Evolutionary conservation across 2,888 invertebrate species (phyloP).

Genomic region (Chrysolina americana): DNA sequence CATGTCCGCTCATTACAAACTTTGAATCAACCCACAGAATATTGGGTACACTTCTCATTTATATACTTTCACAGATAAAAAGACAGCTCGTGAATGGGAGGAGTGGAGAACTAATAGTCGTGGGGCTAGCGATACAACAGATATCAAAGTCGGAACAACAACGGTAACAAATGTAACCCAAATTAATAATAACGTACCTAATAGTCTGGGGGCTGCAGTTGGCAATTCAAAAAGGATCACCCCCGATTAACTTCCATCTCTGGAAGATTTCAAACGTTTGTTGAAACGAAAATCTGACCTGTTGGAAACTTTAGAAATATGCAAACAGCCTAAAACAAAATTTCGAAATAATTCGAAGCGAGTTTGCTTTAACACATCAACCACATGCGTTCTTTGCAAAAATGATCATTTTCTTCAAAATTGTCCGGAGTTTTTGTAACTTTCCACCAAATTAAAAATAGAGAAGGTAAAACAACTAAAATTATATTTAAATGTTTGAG

Average conservation of each 20-base stretch:
- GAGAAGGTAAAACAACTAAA: conserved; percentile 9
- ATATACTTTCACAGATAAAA: background rate
- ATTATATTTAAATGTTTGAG: conserved; percentile 24
- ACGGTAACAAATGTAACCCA: background rate
- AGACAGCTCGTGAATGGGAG: conserved; percentile 12
- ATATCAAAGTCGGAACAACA: too few species aligned
- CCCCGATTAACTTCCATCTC: background rate
- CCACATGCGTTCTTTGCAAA: background rate
- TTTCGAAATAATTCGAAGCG: background rate
- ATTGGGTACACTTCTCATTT: conserved; percentile 22
- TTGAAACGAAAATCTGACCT: conserved; percentile 1
- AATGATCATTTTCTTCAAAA: conserved; percentile 7
- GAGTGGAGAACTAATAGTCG: background rate
- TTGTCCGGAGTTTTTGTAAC: conserved; percentile 4
- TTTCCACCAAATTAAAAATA: background rate
- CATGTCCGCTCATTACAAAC: conserved; percentile 2
- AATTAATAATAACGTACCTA: background rate
- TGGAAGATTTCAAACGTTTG: conserved; percentile 12
- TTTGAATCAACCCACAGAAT: background rate
- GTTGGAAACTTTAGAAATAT: background rate
- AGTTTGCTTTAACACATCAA: background rate
- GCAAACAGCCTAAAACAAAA: background rate
- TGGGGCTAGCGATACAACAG: background rate
- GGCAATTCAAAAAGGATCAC: background rate
- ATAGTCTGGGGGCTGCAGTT: background rate